phyloP scores from a whole-genome alignment of 2,888 invertebrate genomes.

The Xanthia togata region DNA sequence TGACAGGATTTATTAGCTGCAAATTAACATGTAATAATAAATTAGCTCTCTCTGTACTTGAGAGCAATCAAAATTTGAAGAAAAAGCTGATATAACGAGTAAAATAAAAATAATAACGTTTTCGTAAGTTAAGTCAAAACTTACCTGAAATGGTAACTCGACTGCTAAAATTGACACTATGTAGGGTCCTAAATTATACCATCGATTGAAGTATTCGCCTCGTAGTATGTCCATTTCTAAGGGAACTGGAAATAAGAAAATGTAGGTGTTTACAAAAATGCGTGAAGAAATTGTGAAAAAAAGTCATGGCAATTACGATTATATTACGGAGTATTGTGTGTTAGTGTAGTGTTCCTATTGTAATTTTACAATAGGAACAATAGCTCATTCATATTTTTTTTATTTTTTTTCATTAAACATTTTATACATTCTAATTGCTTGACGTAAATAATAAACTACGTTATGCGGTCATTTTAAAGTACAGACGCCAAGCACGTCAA shows the following conservation, averaged over 20 bases:
- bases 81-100: not conserved
- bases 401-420: not conserved
- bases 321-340: too few species aligned
- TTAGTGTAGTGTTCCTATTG: too few species aligned
- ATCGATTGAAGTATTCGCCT: slow-evolving; percentile 97
- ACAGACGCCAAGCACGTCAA: too few species aligned
- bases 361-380: not conserved
- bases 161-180: slow-evolving; percentile 96
- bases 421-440: not conserved
- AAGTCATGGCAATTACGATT: not conserved
- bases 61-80: not conserved
- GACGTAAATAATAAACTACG: not conserved
- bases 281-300: not conserved
- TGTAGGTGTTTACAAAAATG: not conserved
- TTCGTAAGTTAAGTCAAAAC: slow-evolving; percentile 45
- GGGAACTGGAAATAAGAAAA: slow-evolving; percentile 92
- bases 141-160: slow-evolving; percentile 96
- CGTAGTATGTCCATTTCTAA: slow-evolving; percentile 96
- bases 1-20: not conserved
- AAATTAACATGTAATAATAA: too few species aligned
- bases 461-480: slow-evolving; percentile 1
- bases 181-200: slow-evolving; percentile 97
- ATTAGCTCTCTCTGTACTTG: not conserved
- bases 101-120: too few species aligned
- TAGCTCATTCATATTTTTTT: not conserved